A percentile compares a stretch with the other conserved stretches of the same genome.
phyloP scores from a whole-genome alignment of 2,113 vertebrate species.

The Nothocercus julius region DNA sequence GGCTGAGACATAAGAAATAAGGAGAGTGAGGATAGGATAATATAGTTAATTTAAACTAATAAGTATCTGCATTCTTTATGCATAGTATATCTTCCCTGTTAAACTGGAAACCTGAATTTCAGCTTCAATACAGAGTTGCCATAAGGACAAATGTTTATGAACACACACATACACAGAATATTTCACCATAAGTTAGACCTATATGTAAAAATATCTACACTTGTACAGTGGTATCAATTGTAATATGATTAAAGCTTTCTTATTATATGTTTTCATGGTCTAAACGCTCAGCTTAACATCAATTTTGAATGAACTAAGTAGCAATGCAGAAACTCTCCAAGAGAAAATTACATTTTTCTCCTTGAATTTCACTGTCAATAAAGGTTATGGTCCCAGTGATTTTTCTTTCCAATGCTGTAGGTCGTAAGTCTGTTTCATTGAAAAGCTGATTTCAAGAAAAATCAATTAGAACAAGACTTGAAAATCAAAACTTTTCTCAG shows the following conservation, averaged over 20 bases:
- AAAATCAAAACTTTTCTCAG: not conserved
- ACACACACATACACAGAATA: not conserved
- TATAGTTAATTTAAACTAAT: not conserved
- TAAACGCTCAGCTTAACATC: not conserved
- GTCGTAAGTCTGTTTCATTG: not conserved
- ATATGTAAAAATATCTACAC: not conserved
- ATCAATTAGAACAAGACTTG: not conserved
- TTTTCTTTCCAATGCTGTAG: not conserved
- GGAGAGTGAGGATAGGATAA: no score
- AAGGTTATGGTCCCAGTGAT: not conserved
- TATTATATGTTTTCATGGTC: not conserved
- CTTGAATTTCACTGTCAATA: not conserved
- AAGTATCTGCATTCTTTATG: not conserved
- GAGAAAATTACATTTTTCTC: not conserved
- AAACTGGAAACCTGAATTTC: not conserved
- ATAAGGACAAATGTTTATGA: not conserved
- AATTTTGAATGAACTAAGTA: not conserved
- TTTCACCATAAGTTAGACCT: not conserved
- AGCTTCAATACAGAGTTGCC: not conserved
- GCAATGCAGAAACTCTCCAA: not conserved
- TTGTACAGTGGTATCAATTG: not conserved
- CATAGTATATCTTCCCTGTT: no score
- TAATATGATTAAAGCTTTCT: not conserved
- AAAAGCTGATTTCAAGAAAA: not conserved
- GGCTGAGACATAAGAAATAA: no score